Evolutionary conservation across 2,113 vertebrate species (phyloP), one percentile per base, ranked within the genome.

Genomic region (Polyodon spathula): DNA sequence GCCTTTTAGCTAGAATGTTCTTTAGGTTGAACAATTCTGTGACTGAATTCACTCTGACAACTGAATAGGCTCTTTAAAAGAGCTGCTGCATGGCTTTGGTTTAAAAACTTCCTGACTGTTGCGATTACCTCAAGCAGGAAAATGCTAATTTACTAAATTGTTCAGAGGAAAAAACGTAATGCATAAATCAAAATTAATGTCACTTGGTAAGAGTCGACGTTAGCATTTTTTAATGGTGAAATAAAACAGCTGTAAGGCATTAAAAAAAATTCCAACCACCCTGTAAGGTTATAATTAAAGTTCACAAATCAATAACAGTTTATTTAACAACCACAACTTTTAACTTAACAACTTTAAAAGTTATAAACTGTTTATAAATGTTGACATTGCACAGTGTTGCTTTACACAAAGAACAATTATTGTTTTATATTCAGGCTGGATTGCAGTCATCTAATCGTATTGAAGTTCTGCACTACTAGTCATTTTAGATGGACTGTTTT

Each of bases 91-190:
- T 54, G 58, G 42, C 50, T 46, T 60, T 55, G 39, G 50, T 54
- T 52, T 56, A 17, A 58, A 61, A 56, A 17, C 60, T 56, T 40
- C 60, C 60, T 5, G 40, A 66, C 54, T 53, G 43, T 62, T 62
- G 59, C 16, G 40, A 56, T 57, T 62, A 53, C 64, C 54, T 57
- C 64, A 43, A 58, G 64, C 59, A 53, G 64, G 64, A 66, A 60
- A 66, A 66, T 56, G 58, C 58, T 40, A 58, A 58, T 62, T 61
- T 58, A 52, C 14, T 43, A 56, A 66, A 61, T 66, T 62, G 64
- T 42, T 66, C 44, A 15, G 52, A 61, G 56, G 58, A 50, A 38
- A 37, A 62, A 58, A 37, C 37, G 17, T 17, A 17, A 27, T 17
- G 41, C 64, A 66, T 62, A 61, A 61, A 62, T 66, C 64, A 66